Base-by-base conservation (phyloP, 2,797 vertebrate species). In the Micropoecilia bifurca region DNA sequence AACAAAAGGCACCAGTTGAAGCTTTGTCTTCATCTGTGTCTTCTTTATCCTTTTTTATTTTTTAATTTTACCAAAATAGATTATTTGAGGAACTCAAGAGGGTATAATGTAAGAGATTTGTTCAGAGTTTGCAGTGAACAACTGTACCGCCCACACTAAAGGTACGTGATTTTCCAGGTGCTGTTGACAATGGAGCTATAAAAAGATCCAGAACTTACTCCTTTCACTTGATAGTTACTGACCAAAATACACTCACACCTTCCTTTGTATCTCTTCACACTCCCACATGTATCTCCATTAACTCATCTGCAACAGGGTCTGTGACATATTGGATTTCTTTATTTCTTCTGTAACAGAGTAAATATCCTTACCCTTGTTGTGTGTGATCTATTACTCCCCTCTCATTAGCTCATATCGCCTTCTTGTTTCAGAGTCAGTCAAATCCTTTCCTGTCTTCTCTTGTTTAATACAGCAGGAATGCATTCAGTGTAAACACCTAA, bases 21-120 rank as follows among this genome's bases (percentile, higher is more conserved):
- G 82, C 74, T 88, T 80, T 28, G 63, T 59, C 83, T 77, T 71
- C 80, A 48, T 59, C 81, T 81, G 36, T 87, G 83, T 88, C 89
- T 69, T 82, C 59, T 82, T 75, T 83, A 73, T 68, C 18, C 20
- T 50, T 50, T 1, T 33, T 33, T 33, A 33, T 7, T 48, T 48
- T 6, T 47, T 48, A 36, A 12, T 13, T 39, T 33, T 3, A 85
- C 7, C 1, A 45, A 86, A 90, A 90, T 74, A 85, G 87, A 83
- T 36, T 25, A 8, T 76, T 74, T 47, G 73, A 85, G 76, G 87
- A 78, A 80, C 71, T 57, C 47, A 76, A 74, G 41, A 66, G 2
- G 0, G 18, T 3, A n/a, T 76, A 87, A 81, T 83, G 39, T 88
- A 78, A 47, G 73, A 74, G 36, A 79, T 55, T 39, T 22, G 0